Base-by-base conservation (phyloP, 2,797 vertebrate genomes). In the Micromesistius poutassou region DNA sequence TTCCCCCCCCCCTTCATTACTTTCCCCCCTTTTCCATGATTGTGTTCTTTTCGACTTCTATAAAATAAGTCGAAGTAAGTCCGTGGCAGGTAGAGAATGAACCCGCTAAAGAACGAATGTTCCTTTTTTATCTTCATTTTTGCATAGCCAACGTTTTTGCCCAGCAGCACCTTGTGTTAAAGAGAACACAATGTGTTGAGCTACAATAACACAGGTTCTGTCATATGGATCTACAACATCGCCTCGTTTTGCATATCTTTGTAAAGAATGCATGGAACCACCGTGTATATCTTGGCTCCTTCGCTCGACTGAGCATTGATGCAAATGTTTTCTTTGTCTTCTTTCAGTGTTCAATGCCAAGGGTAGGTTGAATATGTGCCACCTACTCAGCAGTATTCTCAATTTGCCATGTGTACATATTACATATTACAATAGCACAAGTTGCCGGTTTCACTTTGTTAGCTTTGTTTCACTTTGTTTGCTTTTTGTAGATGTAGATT, bases 141-240 rank as follows among this genome's bases (percentile, higher is more conserved):
- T 72, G 76, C 78, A 62, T 80, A 81, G 88, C 78, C 82, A 78
- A 71, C 76, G 81, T 83, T 86, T 40, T 82, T 76, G 72, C 36
- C 33, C 40, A 36, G 50, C 46, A 16, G 30, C 5, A 0, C 8
- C 13, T 68, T 68, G 62, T 13, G n/a, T 28, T 68, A 28, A 71
- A 33, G 70, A 71, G 19, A 71, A 71, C 30, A 71, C 12, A 13
- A 71, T 14, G 30, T 71, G 5, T 30, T 71, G 25, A 28, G 25
- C 62, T 12, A 12, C 62, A 68, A 68, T 9, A 68, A n/a, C 9
- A 28, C 55, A 62, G 22, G 62, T 68, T 68, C 22, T 62, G 55
- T n/a, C 25, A n/a, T 28, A 68, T 16, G n/a, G 9, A 28, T 28
- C n/a, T 25, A 28, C 62, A n/a, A 13, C 62, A 28, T 28, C 12